A percentile compares a stretch with the other conserved stretches of the same genome.
These are phyloP conservation scores for Equus przewalskii DNA, from an alignment of 2,113 vertebrate genomes.

Conservation along the genomic window DNA sequence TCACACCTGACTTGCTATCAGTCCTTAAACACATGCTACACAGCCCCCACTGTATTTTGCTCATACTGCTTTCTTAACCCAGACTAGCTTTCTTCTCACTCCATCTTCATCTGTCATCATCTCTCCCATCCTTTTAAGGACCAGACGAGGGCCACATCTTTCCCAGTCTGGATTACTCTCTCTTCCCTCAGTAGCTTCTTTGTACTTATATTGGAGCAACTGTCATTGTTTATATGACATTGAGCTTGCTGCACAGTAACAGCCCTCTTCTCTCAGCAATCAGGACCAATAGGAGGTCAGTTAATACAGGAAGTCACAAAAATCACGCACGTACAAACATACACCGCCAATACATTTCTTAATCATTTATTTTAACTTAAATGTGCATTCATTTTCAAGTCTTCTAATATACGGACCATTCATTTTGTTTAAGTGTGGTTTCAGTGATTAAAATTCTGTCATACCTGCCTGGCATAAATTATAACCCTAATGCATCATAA, in stretches of 20 bases:
- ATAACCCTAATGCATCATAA: background rate
- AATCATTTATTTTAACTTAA: conserved; percentile 10
- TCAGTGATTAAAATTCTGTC: background rate
- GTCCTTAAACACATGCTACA: background rate
- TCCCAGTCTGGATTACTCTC: background rate
- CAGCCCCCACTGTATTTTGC: background rate
- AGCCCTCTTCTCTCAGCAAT: background rate
- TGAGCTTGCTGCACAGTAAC: background rate
- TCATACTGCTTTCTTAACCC: background rate
- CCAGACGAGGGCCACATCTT: background rate
- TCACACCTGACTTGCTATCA: background rate
- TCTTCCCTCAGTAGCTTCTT: conserved; percentile 1
- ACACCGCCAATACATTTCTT: background rate
- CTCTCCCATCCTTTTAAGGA: conserved; percentile 5
- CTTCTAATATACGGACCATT: background rate
- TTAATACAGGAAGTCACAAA: conserved; percentile 4
- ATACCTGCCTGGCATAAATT: background rate
- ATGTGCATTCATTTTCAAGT: background rate
- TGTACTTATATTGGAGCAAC: background rate
- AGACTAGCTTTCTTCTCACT: background rate
- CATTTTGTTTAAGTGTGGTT: background rate
- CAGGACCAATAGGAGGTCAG: background rate
- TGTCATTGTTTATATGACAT: background rate
- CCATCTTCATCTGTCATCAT: background rate
- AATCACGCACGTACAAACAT: background rate